Percentiles rank a stretch among this genome's conserved stretches.
phyloP scores from a whole-genome alignment of 1,140 invertebrate genomes.

The Drosophila elegans region DNA sequence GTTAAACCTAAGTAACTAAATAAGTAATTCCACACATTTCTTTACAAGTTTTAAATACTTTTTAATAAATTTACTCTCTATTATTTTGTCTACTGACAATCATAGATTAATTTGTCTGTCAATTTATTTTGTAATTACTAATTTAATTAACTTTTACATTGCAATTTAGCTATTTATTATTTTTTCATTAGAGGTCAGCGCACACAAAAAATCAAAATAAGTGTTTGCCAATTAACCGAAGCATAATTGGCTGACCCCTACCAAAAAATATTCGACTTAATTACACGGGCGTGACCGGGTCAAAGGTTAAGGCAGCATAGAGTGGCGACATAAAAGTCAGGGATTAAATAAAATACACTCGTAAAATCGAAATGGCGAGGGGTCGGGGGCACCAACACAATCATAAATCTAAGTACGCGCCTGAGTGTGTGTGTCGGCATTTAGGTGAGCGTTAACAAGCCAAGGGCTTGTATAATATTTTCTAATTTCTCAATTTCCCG shows the following conservation, averaged over 20 bases:
- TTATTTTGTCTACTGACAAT: slow-evolving; percentile 1
- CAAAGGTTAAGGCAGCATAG: slow-evolving; percentile 10
- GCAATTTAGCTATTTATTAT: slow-evolving; percentile 34
- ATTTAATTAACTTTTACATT: slow-evolving; percentile 37
- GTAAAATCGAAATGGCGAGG: slow-evolving; percentile 36
- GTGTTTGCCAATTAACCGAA: slow-evolving; percentile 28
- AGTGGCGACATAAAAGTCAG: slow-evolving; percentile 38
- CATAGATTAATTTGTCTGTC: slow-evolving; percentile 3
- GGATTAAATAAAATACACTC: slow-evolving; percentile 55
- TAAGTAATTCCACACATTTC: no score
- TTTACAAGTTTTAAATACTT: no score
- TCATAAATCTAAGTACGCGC: slow-evolving; percentile 50
- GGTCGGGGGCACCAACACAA: slow-evolving; percentile 33
- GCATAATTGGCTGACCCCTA: slow-evolving; percentile 22
- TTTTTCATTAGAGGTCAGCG: slow-evolving; percentile 35
- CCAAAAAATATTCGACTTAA: slow-evolving; percentile 19
- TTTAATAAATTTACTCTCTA: no score
- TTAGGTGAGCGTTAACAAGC: slow-evolving; percentile 75
- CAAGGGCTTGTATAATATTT: slow-evolving; percentile 80
- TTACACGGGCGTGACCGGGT: slow-evolving; percentile 8
- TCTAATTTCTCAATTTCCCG: slow-evolving; percentile 83
- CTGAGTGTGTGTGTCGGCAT: slow-evolving; percentile 22
- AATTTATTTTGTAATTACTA: slow-evolving; percentile 38
- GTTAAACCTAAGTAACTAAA: no score
- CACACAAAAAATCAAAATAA: slow-evolving; percentile 23